Conservation (phyloP, 2,797 vertebrate genomes). For the Chelmon rostratus region DNA sequence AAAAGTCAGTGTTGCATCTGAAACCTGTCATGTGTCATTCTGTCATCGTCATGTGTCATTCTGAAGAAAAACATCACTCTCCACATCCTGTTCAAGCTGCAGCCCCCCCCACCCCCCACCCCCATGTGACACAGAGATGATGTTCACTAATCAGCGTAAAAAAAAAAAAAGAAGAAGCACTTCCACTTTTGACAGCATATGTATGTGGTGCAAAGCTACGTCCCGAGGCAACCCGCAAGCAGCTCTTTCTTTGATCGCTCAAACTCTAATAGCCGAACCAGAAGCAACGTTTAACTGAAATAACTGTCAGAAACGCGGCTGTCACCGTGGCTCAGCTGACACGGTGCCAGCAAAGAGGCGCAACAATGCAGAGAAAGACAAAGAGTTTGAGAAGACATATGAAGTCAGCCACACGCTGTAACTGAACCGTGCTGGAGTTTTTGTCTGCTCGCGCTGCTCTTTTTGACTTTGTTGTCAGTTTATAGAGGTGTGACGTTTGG, state of each 20-base stretch:
- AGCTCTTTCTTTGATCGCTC: constrained; percentile 3
- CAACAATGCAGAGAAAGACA: background rate
- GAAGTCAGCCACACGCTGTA: background rate
- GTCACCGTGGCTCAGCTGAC: background rate
- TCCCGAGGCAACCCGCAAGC: constrained; percentile 22
- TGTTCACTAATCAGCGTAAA: constrained; percentile 16
- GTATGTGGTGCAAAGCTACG: constrained; percentile 10
- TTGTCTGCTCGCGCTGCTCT: background rate
- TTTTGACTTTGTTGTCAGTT: background rate
- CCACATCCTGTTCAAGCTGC: constrained; percentile 41
- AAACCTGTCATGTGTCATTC: constrained; percentile 1
- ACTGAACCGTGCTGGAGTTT: background rate
- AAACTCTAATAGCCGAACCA: background rate
- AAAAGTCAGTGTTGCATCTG: background rate
- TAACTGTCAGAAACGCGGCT: background rate
- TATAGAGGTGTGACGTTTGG: background rate
- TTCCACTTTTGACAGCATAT: constrained; percentile 13
- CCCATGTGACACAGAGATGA: constrained; percentile 39
- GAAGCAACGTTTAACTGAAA: background rate
- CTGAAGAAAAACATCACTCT: background rate
- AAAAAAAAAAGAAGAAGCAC: background rate
- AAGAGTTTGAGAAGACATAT: background rate
- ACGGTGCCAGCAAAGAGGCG: background rate
- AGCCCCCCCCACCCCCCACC: constrained; percentile 35
- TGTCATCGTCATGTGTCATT: constrained; percentile 17